These are phyloP conservation scores for Anoura caudifer DNA, from an alignment of 2,113 vertebrate species.

Conservation along the genomic window DNA sequence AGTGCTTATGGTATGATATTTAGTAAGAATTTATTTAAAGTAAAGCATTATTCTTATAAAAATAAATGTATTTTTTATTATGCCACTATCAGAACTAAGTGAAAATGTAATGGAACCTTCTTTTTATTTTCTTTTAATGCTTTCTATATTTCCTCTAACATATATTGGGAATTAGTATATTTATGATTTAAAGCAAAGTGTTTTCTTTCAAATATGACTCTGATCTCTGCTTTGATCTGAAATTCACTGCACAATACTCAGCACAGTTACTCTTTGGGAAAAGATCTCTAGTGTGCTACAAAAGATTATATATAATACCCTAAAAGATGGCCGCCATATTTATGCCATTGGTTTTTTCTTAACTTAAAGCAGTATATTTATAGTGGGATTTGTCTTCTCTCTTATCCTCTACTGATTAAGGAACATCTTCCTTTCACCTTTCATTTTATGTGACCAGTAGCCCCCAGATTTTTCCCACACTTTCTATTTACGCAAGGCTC, in stretches of 20 bases:
- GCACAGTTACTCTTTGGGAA: background rate
- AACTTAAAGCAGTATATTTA: background rate
- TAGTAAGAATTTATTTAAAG: background rate
- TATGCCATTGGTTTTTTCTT: background rate
- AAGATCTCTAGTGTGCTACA: background rate
- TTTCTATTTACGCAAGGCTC: constrained; percentile 7
- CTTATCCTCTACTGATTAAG: background rate
- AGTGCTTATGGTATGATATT: background rate
- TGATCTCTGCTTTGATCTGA: background rate
- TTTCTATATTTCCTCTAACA: background rate
- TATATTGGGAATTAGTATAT: background rate
- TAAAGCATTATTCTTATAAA: background rate
- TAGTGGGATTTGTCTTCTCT: background rate
- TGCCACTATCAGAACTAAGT: background rate
- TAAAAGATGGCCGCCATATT: background rate
- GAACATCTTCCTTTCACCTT: background rate
- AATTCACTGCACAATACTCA: background rate
- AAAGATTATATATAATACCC: background rate
- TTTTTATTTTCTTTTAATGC: background rate
- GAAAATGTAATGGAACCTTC: background rate
- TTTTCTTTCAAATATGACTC: background rate
- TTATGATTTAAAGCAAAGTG: background rate
- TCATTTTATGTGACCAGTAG: background rate
- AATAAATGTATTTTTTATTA: background rate
- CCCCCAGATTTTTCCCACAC: constrained; percentile 12